Percentiles rank a stretch among this genome's conserved stretches.
Evolutionary conservation across 2,888 invertebrate genomes (phyloP).

Genomic region (Tiliacea citrago): DNA sequence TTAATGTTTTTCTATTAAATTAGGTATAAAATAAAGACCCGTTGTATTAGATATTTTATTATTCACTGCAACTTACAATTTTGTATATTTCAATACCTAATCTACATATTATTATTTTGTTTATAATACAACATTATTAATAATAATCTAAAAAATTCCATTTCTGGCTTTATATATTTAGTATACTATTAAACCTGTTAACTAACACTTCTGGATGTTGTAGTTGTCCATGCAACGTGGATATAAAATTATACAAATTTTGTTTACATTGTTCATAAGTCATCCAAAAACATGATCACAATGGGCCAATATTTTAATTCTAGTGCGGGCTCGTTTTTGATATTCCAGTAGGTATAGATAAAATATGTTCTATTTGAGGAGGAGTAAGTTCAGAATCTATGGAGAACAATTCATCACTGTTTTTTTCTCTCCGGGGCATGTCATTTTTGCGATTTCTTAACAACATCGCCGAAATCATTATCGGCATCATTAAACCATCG

Average conservation of each 20-base stretch:
- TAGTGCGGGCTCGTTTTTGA: not conserved
- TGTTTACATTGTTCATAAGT: conserved; percentile 14
- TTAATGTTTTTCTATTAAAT: not conserved
- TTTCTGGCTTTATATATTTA: not conserved
- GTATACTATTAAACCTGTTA: not conserved
- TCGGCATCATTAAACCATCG: not conserved
- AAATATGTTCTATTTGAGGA: not conserved
- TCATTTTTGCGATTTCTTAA: not conserved
- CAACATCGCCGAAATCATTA: not conserved
- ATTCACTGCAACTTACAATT: conserved; percentile 34
- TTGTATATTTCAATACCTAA: conserved; percentile 2
- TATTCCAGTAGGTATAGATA: not conserved
- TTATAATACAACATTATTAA: conserved; percentile 34
- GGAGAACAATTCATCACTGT: conserved; percentile 1
- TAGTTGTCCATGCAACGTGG: not conserved
- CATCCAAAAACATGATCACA: not conserved
- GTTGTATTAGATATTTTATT: conserved; percentile 37
- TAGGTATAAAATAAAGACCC: conserved; percentile 2
- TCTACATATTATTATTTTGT: not conserved
- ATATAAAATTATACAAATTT: not conserved
- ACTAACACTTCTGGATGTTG: not conserved
- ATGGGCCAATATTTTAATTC: not conserved
- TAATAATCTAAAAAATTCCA: too few relatives aligned
- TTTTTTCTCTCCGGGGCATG: not conserved
- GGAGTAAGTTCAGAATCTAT: not conserved